Evolutionary conservation across 2,113 vertebrate species (phyloP), one percentile per base, ranked within the genome.

Genomic region (Typhlomys cinereus): DNA sequence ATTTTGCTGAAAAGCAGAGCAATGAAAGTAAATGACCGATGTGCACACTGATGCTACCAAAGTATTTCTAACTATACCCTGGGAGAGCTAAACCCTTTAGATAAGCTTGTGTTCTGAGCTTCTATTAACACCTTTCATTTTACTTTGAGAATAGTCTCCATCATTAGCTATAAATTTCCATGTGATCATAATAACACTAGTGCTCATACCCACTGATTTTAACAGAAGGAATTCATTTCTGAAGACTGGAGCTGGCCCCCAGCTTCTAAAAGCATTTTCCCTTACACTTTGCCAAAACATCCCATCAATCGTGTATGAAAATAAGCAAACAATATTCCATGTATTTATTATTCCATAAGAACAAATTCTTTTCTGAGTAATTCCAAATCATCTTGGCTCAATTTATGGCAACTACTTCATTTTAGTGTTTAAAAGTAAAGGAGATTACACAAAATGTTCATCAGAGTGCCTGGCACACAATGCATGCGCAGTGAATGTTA

Each of bases 1-100:
- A 99, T 99, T 98, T 99, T 99, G 97, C 99, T 99, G 88, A 52
- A 97, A 96, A 96, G 92, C 93, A 97, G 79, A 4, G 96, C 80
- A 96, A 97, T 1, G 97, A 66, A 95, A 92, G 83, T 29, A 89
- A 34, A 88, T 88, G 61, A 94, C 41, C 61, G 73, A 14, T 76
- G 89, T 81, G 73, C 88, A 95, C 29, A 41, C 66, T 34, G 5
- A 34, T n/a, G 12, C 29, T 59, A 52, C 31, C 41, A 36, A 78
- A 27, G 41, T 23, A 21, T 85, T 75, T 83, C 73, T 48, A 75
- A 61, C 50, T 66, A 31, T 27, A 15, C 7, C 52, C 54, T 64
- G 61, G 20, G 71, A 59, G 59, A 61, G 31, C n/a, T 81, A 85
- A 85, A 88, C 27, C 70, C 66, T 88, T 92, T 14, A 46, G 31